phyloP scores from a whole-genome alignment of 1,140 invertebrate genomes.

The Monochamus saltuarius region DNA sequence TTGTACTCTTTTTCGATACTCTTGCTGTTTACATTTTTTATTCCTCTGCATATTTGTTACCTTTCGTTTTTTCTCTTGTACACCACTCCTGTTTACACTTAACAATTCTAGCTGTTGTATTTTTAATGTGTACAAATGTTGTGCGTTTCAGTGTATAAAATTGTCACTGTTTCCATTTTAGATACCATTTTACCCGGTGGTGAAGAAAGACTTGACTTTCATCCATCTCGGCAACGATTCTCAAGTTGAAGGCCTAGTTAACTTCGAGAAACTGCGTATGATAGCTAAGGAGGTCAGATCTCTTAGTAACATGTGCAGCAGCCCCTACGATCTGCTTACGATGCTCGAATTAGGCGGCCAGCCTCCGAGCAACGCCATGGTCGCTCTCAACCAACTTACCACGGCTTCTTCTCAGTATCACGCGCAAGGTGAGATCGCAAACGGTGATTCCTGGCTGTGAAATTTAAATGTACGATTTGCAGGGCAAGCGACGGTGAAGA shows the following conservation, averaged over 20 bases:
- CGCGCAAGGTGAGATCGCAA: constrained; percentile 40
- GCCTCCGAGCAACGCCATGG: constrained; percentile 83
- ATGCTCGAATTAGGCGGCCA: constrained; percentile 85
- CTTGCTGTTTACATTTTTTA: constrained; percentile 54
- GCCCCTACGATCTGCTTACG: constrained; percentile 83
- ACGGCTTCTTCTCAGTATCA: constrained; percentile 58
- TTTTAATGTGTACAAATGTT: too few species aligned
- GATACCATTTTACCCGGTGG: constrained; percentile 96
- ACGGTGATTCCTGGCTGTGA: not conserved
- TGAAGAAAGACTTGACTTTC: constrained; percentile 97
- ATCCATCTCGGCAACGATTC: constrained; percentile 97
- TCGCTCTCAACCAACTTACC: constrained; percentile 84
- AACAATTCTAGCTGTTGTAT: too few species aligned
- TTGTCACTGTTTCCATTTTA: constrained; percentile 48
- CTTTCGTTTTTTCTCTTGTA: constrained; percentile 3
- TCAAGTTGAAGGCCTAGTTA: constrained; percentile 87
- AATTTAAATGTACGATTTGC: not conserved
- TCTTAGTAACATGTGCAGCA: constrained; percentile 93
- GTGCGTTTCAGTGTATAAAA: not conserved
- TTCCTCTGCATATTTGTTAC: not conserved
- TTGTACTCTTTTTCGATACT: constrained; percentile 71
- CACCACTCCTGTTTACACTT: not conserved
- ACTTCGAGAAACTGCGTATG: constrained; percentile 99
- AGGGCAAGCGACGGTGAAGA: constrained; percentile 83
- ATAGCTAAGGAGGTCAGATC: constrained; percentile 96